These are phyloP conservation scores for Chamaetylas fuelleborni DNA, from an alignment of 2,113 vertebrate genomes.

Conservation along the genomic window DNA sequence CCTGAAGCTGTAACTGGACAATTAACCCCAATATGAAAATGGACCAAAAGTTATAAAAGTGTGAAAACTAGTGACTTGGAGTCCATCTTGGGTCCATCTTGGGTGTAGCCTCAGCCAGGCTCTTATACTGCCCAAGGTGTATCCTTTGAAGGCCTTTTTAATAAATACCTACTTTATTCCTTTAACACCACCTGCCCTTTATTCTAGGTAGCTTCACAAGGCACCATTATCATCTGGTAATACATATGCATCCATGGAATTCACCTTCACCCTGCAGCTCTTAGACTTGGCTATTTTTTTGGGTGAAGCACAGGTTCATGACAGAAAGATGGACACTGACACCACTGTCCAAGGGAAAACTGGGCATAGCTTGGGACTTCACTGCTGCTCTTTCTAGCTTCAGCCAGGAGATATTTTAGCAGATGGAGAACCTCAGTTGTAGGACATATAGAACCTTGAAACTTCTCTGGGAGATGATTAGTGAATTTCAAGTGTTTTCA, in stretches of 20 bases:
- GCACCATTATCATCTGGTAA: background rate
- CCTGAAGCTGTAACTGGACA: too few species aligned
- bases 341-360: background rate
- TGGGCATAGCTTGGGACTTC: background rate
- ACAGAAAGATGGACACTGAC: background rate
- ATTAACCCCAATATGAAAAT: too few species aligned
- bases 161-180: too few species aligned
- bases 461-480: background rate
- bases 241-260: background rate
- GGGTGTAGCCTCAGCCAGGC: too few species aligned
- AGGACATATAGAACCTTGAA: background rate
- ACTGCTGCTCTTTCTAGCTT: background rate
- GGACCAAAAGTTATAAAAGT: too few species aligned
- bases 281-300: background rate
- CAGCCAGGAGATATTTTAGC: background rate
- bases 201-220: too few species aligned
- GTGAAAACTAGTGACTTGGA: too few species aligned
- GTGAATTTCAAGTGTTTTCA: background rate
- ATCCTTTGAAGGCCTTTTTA: too few species aligned
- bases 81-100: too few species aligned
- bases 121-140: too few species aligned
- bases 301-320: background rate
- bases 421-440: background rate
- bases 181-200: too few species aligned
- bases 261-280: background rate